phyloP scores from a whole-genome alignment of 2,888 invertebrate species.

The Diaprepes abbreviatus region DNA sequence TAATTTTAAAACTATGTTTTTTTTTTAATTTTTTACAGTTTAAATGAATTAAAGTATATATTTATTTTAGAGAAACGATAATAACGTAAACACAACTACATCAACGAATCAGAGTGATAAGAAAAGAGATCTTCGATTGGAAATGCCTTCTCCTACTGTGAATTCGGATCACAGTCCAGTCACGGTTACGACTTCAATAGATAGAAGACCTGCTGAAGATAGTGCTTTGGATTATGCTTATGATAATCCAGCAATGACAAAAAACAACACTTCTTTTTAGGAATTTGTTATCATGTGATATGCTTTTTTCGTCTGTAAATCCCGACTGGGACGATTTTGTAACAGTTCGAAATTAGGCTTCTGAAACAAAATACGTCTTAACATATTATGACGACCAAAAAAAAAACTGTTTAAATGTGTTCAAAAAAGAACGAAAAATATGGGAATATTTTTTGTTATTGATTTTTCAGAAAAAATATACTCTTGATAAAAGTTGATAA shows the following conservation, averaged over 20 bases:
- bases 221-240: conserved; percentile 81
- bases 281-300: neutral
- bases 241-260: conserved; percentile 80
- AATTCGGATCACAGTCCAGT: conserved; percentile 64
- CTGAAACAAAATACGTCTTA: no score
- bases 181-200: conserved; percentile 80
- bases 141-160: conserved; percentile 56
- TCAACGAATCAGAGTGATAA: conserved; percentile 39
- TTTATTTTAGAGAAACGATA: conserved; percentile 19
- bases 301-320: no score
- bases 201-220: conserved; percentile 83
- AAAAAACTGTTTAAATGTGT: no score
- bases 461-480: no score
- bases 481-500: no score
- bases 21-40: conserved; percentile 8
- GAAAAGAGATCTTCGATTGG: conserved; percentile 56
- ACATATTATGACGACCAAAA: no score
- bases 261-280: conserved; percentile 14
- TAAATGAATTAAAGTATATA: neutral
- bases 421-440: no score
- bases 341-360: no score
- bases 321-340: no score
- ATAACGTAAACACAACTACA: conserved; percentile 19
- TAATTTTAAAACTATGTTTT: no score
- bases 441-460: no score